Conservation (phyloP, 1,140 invertebrate genomes). For the Drosophila repleta region DNA sequence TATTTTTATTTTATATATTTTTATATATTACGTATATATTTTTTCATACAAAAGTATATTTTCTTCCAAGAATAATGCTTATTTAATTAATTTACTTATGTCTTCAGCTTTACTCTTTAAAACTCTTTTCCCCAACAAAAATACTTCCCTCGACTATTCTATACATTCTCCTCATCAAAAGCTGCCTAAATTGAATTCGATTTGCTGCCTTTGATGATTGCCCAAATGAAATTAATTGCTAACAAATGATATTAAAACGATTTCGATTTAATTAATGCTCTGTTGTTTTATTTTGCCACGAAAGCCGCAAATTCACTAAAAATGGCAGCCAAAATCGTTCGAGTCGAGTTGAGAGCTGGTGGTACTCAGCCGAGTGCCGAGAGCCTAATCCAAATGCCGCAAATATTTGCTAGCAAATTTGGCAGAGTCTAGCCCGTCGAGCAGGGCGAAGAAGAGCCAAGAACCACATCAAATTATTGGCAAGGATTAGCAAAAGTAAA, state of each 20-base stretch:
- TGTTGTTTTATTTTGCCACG: neutral
- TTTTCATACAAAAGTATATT: no score
- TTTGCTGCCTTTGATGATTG: neutral
- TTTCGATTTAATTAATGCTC: conserved; percentile 16
- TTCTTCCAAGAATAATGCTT: no score
- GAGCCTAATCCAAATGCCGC: conserved; percentile 24
- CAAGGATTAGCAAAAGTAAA: conserved; percentile 59
- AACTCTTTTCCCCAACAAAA: no score
- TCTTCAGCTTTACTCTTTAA: no score
- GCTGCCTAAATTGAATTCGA: neutral
- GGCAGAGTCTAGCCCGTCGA: neutral
- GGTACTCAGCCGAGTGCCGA: conserved; percentile 2
- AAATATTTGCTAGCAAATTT: conserved; percentile 37
- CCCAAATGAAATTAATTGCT: conserved; percentile 1
- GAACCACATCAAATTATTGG: conserved; percentile 51
- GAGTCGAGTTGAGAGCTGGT: neutral
- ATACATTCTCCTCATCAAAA: no score
- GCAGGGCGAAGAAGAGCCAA: conserved; percentile 1
- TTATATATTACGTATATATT: no score
- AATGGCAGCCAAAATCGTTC: neutral
- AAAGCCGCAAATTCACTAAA: conserved; percentile 29
- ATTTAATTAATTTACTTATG: no score
- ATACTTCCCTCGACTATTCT: no score
- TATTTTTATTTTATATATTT: no score
- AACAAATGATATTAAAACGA: conserved; percentile 19